Percentiles rank a stretch among this genome's conserved stretches.
Conservation (phyloP, 2,113 vertebrate genomes). For the Alligator mississippiensis region DNA sequence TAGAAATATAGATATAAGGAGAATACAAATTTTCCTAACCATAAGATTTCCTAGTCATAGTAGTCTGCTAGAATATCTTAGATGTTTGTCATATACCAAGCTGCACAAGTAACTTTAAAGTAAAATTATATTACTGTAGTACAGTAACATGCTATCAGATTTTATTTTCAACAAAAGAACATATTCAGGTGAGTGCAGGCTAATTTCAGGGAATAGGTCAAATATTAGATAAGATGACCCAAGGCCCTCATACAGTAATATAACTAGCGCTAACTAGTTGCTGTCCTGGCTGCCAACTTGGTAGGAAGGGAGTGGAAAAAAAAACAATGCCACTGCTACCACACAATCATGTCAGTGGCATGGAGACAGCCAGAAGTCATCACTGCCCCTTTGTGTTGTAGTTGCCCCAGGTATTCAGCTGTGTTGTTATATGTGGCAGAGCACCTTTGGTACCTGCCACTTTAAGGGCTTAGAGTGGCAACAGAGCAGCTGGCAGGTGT, state of each 20-base stretch:
- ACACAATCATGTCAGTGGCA: too few species aligned
- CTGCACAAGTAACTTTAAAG: not conserved
- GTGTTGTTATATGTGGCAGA: too few species aligned
- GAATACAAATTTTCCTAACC: conserved; percentile 27
- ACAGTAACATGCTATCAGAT: not conserved
- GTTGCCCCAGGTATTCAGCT: too few species aligned
- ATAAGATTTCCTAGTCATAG: not conserved
- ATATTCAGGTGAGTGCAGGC: not conserved
- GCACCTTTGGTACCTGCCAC: too few species aligned
- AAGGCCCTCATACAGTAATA: not conserved
- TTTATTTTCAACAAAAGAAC: not conserved
- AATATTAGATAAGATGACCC: not conserved
- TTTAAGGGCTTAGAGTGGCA: too few species aligned
- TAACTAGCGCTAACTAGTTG: too few species aligned
- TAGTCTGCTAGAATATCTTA: not conserved
- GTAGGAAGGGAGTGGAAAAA: too few species aligned
- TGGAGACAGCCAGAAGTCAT: too few species aligned
- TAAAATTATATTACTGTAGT: not conserved
- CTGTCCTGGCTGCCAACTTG: too few species aligned
- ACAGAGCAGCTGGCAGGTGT: too few species aligned
- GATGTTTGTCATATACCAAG: not conserved
- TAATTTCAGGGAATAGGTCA: not conserved
- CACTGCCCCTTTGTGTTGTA: too few species aligned
- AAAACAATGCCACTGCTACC: too few species aligned
- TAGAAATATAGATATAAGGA: conserved; percentile 50